Conservation (phyloP, 2,888 invertebrate genomes). For the Philereme vetulata region DNA sequence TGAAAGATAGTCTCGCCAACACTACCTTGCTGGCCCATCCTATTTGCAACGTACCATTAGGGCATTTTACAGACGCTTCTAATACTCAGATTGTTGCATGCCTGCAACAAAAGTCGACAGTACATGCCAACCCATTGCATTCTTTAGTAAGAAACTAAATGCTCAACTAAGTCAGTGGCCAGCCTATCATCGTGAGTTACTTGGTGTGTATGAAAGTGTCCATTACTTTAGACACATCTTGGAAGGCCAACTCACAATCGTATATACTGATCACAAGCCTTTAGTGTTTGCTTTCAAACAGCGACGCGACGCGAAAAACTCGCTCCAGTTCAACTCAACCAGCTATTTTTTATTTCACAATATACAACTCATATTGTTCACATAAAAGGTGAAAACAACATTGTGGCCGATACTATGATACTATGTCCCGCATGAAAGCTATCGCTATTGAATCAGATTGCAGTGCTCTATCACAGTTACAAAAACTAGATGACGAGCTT, state of each 20-base stretch:
- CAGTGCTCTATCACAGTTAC: constrained; percentile 24
- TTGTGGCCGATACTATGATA: constrained; percentile 50
- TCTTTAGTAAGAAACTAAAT: too few species aligned
- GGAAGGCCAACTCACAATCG: background rate
- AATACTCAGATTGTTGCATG: too few species aligned
- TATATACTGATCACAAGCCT: constrained; percentile 48
- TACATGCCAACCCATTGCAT: too few species aligned
- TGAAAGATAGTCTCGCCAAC: too few species aligned
- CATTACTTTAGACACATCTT: background rate
- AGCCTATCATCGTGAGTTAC: too few species aligned
- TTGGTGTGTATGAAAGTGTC: too few species aligned
- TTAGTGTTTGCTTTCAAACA: constrained; percentile 50
- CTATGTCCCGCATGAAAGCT: constrained; percentile 45
- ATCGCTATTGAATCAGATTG: constrained; percentile 26
- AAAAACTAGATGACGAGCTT: constrained; percentile 35
- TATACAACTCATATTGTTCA: constrained; percentile 54
- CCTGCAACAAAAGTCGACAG: too few species aligned
- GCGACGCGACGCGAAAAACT: constrained; percentile 40
- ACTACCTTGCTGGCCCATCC: too few species aligned
- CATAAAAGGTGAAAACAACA: constrained; percentile 49
- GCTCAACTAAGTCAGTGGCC: too few species aligned
- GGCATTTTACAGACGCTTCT: too few species aligned
- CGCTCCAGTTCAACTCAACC: constrained; percentile 51
- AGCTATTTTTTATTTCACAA: constrained; percentile 52
- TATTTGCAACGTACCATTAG: too few species aligned